Percentiles rank a stretch among this genome's conserved stretches.
phyloP scores from a whole-genome alignment of 2,888 invertebrate genomes.

The Tenthredo notha region DNA sequence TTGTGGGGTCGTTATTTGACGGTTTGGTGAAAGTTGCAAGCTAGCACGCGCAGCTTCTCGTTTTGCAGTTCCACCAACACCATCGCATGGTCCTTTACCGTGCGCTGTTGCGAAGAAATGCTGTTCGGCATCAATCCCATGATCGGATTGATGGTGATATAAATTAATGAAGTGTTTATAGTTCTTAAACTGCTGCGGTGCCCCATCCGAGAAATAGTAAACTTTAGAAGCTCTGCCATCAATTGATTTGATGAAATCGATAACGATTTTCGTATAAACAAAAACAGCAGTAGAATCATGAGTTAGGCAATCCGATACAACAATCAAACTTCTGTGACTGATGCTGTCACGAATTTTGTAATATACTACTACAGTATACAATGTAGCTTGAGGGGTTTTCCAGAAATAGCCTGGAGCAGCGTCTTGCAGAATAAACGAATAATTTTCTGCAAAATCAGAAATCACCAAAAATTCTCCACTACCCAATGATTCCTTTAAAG shows the following conservation, averaged over 20 bases:
- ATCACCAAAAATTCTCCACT: neutral
- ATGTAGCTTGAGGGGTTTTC: slow-evolving; percentile 56
- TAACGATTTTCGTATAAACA: slow-evolving; percentile 52
- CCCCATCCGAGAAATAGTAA: slow-evolving; percentile 19
- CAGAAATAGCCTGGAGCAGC: slow-evolving; percentile 32
- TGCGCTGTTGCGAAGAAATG: slow-evolving; percentile 1
- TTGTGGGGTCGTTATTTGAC: slow-evolving; percentile 24
- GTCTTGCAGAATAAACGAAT: no score
- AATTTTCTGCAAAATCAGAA: neutral
- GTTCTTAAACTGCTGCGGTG: slow-evolving; percentile 29
- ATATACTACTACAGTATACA: slow-evolving; percentile 58
- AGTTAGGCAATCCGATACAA: no score
- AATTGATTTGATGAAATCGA: slow-evolving; percentile 36
- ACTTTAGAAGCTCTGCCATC: neutral
- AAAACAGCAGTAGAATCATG: slow-evolving; percentile 60
- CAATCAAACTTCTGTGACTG: slow-evolving; percentile 58
- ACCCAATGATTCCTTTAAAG: neutral
- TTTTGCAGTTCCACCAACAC: slow-evolving; percentile 15
- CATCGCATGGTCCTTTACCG: slow-evolving; percentile 20
- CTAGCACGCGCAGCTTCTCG: neutral
- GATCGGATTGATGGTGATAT: slow-evolving; percentile 14
- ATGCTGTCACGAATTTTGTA: slow-evolving; percentile 56
- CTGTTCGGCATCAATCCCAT: slow-evolving; percentile 15
- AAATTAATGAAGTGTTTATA: slow-evolving; percentile 3
- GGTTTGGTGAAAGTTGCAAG: neutral